Conservation (phyloP, 1,140 invertebrate species). For the Macrobrachium rosenbergii region DNA sequence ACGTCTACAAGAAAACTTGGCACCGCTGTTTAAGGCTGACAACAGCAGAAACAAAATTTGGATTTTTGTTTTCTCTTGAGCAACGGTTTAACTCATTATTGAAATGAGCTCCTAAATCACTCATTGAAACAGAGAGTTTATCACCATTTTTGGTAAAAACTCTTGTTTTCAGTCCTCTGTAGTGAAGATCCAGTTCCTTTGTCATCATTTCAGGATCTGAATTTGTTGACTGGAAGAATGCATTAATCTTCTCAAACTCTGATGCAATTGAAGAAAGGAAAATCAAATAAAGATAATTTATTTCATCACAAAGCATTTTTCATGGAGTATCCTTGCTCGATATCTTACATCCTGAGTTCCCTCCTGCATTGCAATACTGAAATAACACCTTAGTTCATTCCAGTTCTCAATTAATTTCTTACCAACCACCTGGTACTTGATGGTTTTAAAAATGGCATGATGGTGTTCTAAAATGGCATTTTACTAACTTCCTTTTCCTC, state of each 20-base stretch:
- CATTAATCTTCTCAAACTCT: constrained; percentile 28
- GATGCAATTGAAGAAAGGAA: constrained; percentile 8
- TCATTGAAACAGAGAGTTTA: constrained; percentile 11
- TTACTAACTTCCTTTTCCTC: constrained; percentile 2
- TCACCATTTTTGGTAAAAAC: constrained; percentile 11
- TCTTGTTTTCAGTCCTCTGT: background rate
- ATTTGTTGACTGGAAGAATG: constrained; percentile 6
- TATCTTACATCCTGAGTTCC: constrained; percentile 13
- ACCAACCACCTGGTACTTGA: constrained; percentile 26
- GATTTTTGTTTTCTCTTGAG: constrained; percentile 1
- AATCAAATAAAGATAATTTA: no score
- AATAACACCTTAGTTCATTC: constrained; percentile 20
- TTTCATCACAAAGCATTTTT: background rate
- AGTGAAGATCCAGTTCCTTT: background rate
- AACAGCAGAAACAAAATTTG: background rate
- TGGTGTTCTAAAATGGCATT: background rate
- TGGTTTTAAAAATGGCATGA: constrained; percentile 5
- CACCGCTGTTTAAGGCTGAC: background rate
- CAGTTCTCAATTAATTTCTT: constrained; percentile 1
- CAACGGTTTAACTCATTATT: background rate
- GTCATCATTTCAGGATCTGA: constrained; percentile 6
- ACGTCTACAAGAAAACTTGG: no score
- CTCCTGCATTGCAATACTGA: constrained; percentile 2
- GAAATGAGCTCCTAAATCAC: constrained; percentile 2
- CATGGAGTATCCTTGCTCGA: background rate